Evolutionary conservation across 2,888 invertebrate genomes (phyloP), one percentile per base, ranked within the genome.

Genomic region (Clanis bilineata): DNA sequence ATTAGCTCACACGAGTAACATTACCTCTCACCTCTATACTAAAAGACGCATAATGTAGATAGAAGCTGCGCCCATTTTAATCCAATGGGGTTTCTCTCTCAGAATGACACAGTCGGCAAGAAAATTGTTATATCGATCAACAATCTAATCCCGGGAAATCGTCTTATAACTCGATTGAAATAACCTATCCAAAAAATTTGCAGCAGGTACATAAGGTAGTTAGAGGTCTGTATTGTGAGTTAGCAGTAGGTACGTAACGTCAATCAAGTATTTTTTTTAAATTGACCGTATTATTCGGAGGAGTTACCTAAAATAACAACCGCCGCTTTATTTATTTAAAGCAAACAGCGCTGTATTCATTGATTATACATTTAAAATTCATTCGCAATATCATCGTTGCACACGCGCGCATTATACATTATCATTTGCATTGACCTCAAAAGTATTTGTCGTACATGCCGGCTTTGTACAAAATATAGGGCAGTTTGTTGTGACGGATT

Each of bases 401-500:
- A 56, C 56, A 45, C 15, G 44, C 15, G 36, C n/a, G 3, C 25
- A 18, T 57, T 51, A 32, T 51, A 51, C 51, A 51, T 51, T 51
- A 51, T 51, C 51, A 51, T 51, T 32, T 32, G 32, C 32, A 51
- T 51, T 51, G 32, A 51, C 32, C 39, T 38, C 36, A 39, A 38
- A 38, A 56, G 39, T 25, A 32, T 38, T 58, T 39, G 47, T 56
- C 10, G 39, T 58, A 58, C 38, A 57, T 36, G 39, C 25, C 18
- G 39, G 39, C 47, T 25, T 39, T 21, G 47, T 58, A 38, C 21
- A 39, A 58, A 51, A 58, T 51, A 51, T 51, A 51, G 39, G 58
- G 25, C 25, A 41, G 58, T 58, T 39, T 58, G 15, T 38, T 39
- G 51, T 58, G 58, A 58, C 58, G 38, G 45, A 51, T 58, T 58